Conservation (phyloP, 2,888 invertebrate species). For the Plemyria rubiginata region DNA sequence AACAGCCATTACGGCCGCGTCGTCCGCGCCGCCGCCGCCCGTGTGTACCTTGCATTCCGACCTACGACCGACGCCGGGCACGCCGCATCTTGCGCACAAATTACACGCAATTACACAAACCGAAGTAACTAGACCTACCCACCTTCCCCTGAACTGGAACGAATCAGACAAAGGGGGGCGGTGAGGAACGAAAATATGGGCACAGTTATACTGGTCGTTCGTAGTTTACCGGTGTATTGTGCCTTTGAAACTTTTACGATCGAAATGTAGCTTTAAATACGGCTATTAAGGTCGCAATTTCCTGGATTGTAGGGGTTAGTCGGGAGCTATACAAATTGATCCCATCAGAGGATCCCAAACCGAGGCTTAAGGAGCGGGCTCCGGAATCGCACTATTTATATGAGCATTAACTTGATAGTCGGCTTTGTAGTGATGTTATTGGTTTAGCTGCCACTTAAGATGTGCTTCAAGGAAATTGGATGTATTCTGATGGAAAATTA, state of each 20-base stretch:
- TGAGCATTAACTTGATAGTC: conserved; percentile 62
- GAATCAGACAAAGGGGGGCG: conserved; percentile 39
- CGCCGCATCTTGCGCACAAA: conserved; percentile 67
- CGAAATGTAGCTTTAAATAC: conserved; percentile 57
- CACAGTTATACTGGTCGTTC: conserved; percentile 58
- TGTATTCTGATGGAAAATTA: conserved; percentile 28
- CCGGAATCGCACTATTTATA: conserved; percentile 68
- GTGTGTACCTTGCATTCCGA: conserved; percentile 38
- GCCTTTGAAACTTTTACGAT: conserved; percentile 52
- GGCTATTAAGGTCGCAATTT: conserved; percentile 60
- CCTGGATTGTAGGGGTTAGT: conserved; percentile 50
- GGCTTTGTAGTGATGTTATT: conserved; percentile 55
- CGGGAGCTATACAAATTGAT: conserved; percentile 76
- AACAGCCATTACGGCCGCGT: conserved; percentile 31
- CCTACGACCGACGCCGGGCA: conserved; percentile 59
- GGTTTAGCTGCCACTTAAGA: conserved; percentile 39
- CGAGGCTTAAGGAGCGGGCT: conserved; percentile 55
- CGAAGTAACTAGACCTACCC: conserved; percentile 43
- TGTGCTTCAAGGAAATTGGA: conserved; percentile 31
- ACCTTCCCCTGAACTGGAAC: conserved; percentile 28
- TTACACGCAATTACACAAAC: conserved; percentile 53
- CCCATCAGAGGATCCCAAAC: conserved; percentile 59
- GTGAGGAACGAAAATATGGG: conserved; percentile 42
- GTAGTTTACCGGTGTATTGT: conserved; percentile 67
- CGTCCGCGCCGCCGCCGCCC: conserved; percentile 20